Percentiles rank a stretch among this genome's conserved stretches.
Evolutionary conservation across 2,888 invertebrate species (phyloP).

Genomic region (Rhagium mordax): DNA sequence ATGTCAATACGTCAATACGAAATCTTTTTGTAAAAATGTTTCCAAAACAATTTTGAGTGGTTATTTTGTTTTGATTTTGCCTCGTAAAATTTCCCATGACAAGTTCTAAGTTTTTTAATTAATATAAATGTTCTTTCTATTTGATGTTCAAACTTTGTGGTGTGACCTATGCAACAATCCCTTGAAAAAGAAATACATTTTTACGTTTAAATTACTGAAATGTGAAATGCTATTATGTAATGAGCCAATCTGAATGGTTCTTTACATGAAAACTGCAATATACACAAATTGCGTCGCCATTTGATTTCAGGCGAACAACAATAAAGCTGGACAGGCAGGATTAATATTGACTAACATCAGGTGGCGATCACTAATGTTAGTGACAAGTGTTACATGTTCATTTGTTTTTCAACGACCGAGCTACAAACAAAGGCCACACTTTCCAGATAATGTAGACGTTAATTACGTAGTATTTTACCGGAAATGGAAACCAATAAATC

Average conservation of each 20-base stretch:
- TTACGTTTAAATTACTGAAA: not conserved
- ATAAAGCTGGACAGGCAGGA: not conserved
- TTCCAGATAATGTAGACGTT: constrained; percentile 27
- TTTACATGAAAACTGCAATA: not conserved
- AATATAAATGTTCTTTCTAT: not conserved
- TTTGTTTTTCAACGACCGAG: constrained; percentile 24
- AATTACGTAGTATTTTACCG: constrained; percentile 28
- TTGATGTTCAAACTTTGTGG: not conserved
- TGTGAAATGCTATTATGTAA: not conserved
- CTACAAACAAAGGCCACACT: constrained; percentile 24
- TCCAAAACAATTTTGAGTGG: too few relatives aligned
- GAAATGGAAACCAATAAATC: constrained; percentile 33
- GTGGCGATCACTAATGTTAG: constrained; percentile 13
- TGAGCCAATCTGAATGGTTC: not conserved
- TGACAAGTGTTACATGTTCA: constrained; percentile 32
- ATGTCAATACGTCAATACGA: too few relatives aligned
- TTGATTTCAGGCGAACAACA: not conserved
- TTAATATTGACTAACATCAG: constrained; percentile 31
- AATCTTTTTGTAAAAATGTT: too few relatives aligned
- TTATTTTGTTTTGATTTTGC: too few relatives aligned
- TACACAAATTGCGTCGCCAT: not conserved
- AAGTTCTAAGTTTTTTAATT: too few relatives aligned
- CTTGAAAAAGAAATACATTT: too few relatives aligned
- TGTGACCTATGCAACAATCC: not conserved
- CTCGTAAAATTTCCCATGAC: too few relatives aligned